Evolutionary conservation across 2,797 vertebrate species (phyloP), one percentile per base, ranked within the genome.

Genomic region (Gymnodraco acuticeps): DNA sequence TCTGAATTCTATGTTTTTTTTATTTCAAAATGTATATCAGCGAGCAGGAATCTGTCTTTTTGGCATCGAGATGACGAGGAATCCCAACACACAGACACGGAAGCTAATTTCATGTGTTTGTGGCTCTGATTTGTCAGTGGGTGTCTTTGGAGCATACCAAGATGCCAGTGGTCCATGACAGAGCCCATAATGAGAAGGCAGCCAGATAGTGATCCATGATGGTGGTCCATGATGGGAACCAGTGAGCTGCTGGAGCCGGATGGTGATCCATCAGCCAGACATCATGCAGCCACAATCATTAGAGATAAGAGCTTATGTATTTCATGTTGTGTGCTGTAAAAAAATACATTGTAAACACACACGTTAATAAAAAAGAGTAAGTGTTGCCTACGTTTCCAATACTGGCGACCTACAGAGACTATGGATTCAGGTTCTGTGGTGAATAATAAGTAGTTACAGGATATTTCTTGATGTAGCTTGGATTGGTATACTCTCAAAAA

Each of bases 181-280:
- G 77, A 41, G 61, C 4, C 61, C 51, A 70, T 87, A 86, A 90
- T 89, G 67, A 85, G 81, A 79, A 58, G 59, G 64, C 71, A 78
- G 45, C 64, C 75, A 64, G 73, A 85, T 70, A 64, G 73, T 81
- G 78, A 89, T 81, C 78, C 80, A 86, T 78, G 77, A 78, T 80
- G 59, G 81, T 59, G 23, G 23, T 81, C 78, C 80, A 86, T 78
- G 77, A 78, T 80, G 59, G 82, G 53, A 68, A 82, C 70, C 69
- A 83, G 68, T 23, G 73, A 87, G 78, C 56, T 62, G 56, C 59
- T 51, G 69, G 55, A 75, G 73, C 70, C 47, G 62, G 64, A 73
- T 27, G 70, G 74, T 64, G 55, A 88, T 88, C 75, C 63, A 77
- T 84, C 75, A 86, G 54, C 65, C 15, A 60, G 67, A 66, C 53